These are phyloP conservation scores for Smithornis capensis DNA, from an alignment of 2,113 vertebrate genomes.

Conservation along the genomic window DNA sequence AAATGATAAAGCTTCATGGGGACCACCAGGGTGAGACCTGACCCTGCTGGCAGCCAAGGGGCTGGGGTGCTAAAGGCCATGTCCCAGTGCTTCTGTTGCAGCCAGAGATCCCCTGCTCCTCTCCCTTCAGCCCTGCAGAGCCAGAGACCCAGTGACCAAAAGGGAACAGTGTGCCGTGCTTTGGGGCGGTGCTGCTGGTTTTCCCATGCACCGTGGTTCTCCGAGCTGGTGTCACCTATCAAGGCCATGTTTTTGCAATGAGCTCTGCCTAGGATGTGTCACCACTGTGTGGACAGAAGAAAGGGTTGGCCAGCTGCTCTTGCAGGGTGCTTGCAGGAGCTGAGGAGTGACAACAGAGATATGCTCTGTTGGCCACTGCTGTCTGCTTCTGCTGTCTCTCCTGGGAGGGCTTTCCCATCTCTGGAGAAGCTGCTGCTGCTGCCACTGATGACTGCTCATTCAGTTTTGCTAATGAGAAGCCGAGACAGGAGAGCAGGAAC, in stretches of 20 bases:
- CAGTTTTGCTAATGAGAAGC: not conserved
- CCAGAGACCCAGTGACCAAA: not conserved
- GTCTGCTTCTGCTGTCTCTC: not conserved
- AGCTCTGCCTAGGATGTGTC: not conserved
- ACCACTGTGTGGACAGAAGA: rapidly evolving
- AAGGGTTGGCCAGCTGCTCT: not conserved
- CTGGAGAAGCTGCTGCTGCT: not conserved
- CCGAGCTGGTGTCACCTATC: not conserved
- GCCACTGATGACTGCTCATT: not conserved
- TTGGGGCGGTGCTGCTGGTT: not conserved
- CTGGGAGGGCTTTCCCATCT: not conserved
- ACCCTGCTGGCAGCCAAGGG: rapidly evolving
- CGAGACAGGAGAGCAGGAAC: not conserved
- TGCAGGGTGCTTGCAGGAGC: not conserved
- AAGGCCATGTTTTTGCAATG: not conserved
- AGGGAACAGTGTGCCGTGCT: not conserved
- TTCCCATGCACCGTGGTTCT: rapidly evolving
- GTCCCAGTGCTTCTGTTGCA: not conserved
- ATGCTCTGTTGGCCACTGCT: rapidly evolving
- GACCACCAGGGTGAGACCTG: too few species aligned
- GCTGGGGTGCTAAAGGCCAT: rapidly evolving
- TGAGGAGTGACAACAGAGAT: not conserved
- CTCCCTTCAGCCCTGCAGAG: not conserved
- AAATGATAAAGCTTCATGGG: not conserved
- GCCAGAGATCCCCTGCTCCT: not conserved